A percentile compares a stretch with the other conserved stretches of the same genome.
phyloP scores from a whole-genome alignment of 2,888 invertebrate genomes.

The Protula sp. region DNA sequence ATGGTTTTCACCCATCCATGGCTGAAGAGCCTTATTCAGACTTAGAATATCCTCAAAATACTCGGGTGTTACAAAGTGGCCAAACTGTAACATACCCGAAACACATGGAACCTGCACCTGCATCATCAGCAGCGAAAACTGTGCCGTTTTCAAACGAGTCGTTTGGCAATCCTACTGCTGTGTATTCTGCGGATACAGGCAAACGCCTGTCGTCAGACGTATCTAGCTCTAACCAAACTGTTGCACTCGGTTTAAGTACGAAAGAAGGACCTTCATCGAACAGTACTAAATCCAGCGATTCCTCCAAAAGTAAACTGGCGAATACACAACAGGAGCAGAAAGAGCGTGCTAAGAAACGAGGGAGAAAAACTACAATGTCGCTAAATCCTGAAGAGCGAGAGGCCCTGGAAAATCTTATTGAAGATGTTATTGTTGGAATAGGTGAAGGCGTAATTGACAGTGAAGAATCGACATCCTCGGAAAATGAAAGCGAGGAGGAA shows the following conservation, averaged over 20 bases:
- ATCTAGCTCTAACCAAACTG: background rate
- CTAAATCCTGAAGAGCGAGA: conserved; percentile 27
- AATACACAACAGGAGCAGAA: background rate
- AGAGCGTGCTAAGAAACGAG: background rate
- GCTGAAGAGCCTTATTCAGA: background rate
- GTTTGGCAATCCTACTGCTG: too few species aligned
- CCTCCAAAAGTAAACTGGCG: conserved; percentile 1
- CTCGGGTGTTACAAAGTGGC: too few species aligned
- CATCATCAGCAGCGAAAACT: background rate
- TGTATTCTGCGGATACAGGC: too few species aligned
- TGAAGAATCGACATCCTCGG: conserved; percentile 12
- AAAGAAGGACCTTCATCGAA: background rate
- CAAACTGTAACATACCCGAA: too few species aligned
- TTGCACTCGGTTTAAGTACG: background rate
- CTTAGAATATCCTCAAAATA: too few species aligned
- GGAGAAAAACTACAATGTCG: conserved; percentile 23
- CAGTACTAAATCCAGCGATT: conserved; percentile 1
- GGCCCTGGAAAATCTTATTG: conserved; percentile 27
- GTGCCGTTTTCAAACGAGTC: background rate
- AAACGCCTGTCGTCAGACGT: too few species aligned
- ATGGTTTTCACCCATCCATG: too few species aligned
- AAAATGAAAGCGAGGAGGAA: conserved; percentile 5
- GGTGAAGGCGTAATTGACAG: conserved; percentile 21
- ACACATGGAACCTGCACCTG: background rate
- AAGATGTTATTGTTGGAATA: conserved; percentile 28